A percentile compares a stretch with the other conserved stretches of the same genome.
Evolutionary conservation across 1,140 invertebrate genomes (phyloP).

Genomic region (Platyura marginata): DNA sequence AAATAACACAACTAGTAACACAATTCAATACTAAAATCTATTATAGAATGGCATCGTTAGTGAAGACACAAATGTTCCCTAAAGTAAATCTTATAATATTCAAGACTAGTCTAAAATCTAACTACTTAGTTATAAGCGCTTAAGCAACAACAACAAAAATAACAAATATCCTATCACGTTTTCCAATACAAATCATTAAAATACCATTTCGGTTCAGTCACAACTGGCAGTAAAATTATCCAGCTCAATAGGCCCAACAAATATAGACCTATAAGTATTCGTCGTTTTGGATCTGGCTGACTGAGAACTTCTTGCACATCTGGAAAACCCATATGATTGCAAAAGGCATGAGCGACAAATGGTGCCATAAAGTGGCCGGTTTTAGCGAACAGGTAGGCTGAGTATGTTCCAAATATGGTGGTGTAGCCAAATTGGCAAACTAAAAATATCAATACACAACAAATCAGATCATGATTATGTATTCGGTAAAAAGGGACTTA

Average conservation of each 20-base stretch:
- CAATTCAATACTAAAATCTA: no score
- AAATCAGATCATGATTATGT: neutral
- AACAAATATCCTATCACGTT: no score
- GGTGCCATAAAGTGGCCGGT: slow-evolving; percentile 77
- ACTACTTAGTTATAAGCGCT: no score
- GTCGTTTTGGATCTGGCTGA: slow-evolving; percentile 41
- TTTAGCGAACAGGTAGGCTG: slow-evolving; percentile 68
- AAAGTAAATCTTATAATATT: no score
- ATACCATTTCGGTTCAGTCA: slow-evolving; percentile 63
- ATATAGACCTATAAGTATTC: slow-evolving; percentile 44
- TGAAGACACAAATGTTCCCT: no score
- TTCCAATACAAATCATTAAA: slow-evolving; percentile 45
- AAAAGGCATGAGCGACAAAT: slow-evolving; percentile 81
- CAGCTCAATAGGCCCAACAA: slow-evolving; percentile 57
- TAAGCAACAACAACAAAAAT: no score
- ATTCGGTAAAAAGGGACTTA: no score
- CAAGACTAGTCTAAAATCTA: no score
- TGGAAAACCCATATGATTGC: slow-evolving; percentile 92
- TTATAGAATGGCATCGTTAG: no score
- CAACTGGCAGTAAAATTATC: slow-evolving; percentile 53
- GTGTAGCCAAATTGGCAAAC: slow-evolving; percentile 70
- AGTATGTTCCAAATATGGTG: slow-evolving; percentile 84
- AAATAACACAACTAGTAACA: no score
- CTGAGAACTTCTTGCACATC: slow-evolving; percentile 60
- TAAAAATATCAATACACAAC: slow-evolving; percentile 7